phyloP scores from a whole-genome alignment of 2,888 invertebrate species.

The Physocephala rufipes region DNA sequence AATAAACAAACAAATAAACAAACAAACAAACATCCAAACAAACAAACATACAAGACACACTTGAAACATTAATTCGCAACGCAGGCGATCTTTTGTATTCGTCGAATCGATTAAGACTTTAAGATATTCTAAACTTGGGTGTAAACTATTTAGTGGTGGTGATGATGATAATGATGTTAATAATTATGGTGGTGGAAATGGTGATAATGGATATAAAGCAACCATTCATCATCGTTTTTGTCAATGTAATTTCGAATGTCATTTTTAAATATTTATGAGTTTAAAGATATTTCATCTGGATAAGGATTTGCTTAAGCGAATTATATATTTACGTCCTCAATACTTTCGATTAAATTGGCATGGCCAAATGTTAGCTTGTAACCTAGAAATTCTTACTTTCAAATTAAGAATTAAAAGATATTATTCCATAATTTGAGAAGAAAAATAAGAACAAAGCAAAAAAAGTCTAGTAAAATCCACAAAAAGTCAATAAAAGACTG shows the following conservation, averaged over 20 bases:
- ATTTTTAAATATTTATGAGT: not conserved
- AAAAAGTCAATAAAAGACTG: too few relatives aligned
- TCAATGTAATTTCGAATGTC: not conserved
- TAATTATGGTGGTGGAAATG: not conserved
- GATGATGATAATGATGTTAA: not conserved
- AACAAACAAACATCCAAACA: too few relatives aligned
- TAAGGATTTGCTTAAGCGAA: not conserved
- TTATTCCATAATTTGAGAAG: not conserved
- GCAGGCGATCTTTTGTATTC: not conserved
- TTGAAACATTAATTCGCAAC: constrained; percentile 27
- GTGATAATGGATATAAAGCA: not conserved
- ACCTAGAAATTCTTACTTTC: constrained; percentile 20
- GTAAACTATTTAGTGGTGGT: not conserved
- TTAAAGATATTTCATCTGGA: not conserved
- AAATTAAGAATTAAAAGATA: not conserved
- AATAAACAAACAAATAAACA: not conserved
- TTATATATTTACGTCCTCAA: too few relatives aligned
- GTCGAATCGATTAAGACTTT: too few relatives aligned
- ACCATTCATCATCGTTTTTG: not conserved
- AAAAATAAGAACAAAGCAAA: too few relatives aligned
- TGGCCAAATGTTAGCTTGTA: not conserved
- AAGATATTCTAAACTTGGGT: not conserved
- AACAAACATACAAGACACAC: too few relatives aligned
- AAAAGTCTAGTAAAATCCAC: constrained; percentile 1
- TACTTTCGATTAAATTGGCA: not conserved